A percentile compares a stretch with the other conserved stretches of the same genome.
Conservation (phyloP, 2,888 invertebrate genomes). For the Herminia tarsipennalis region DNA sequence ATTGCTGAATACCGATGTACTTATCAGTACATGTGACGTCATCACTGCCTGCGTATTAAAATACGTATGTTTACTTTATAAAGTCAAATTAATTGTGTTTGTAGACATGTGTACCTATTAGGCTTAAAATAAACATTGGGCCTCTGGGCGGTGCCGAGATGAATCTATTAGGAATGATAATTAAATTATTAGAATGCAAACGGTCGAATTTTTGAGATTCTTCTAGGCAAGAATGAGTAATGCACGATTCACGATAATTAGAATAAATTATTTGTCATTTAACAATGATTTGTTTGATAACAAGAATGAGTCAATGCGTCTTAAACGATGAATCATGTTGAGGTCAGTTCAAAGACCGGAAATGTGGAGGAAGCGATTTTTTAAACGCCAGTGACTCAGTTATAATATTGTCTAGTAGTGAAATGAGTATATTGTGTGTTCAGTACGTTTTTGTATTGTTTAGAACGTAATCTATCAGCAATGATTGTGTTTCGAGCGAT, state of each 20-base stretch:
- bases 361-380: slow-evolving; percentile 46
- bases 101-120: slow-evolving; percentile 26
- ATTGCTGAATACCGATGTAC: slow-evolving; percentile 31
- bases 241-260: slow-evolving; percentile 38
- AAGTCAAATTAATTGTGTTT: slow-evolving; percentile 21
- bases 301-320: slow-evolving; percentile 54
- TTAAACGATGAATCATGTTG: slow-evolving; percentile 37
- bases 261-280: slow-evolving; percentile 45
- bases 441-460: slow-evolving; percentile 11
- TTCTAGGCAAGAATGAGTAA: slow-evolving; percentile 25
- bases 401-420: slow-evolving; percentile 21
- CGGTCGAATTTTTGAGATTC: slow-evolving; percentile 28
- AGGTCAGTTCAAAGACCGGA: slow-evolving; percentile 48
- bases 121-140: slow-evolving; percentile 13
- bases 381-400: slow-evolving; percentile 43
- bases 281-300: slow-evolving; percentile 58
- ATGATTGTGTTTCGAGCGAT: slow-evolving; percentile 10
- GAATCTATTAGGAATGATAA: slow-evolving; percentile 21
- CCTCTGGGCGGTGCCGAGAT: slow-evolving; percentile 14
- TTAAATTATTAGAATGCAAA: slow-evolving; percentile 16
- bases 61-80: slow-evolving; percentile 32
- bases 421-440: slow-evolving; percentile 19
- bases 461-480: background rate
- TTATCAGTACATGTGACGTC: slow-evolving; percentile 39
- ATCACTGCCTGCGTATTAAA: slow-evolving; percentile 25